phyloP scores from a whole-genome alignment of 35 echinoderm and acorn worm species.

The Holothuria glaberrima region DNA sequence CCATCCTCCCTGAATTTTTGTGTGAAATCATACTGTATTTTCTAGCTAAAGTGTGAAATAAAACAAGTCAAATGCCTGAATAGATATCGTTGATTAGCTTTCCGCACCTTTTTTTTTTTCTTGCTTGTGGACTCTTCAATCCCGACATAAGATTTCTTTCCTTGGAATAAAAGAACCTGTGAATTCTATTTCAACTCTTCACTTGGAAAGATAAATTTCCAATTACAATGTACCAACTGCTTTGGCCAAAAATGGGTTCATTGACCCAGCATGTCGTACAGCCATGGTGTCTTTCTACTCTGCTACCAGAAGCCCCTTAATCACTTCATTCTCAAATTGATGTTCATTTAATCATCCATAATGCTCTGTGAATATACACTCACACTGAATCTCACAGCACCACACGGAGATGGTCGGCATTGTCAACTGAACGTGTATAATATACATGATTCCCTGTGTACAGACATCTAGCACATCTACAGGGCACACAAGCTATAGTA shows the following conservation, averaged over 20 bases:
- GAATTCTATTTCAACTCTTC: not conserved
- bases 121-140: not conserved
- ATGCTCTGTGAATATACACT: slow-evolving; percentile 23
- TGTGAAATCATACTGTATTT: too few relatives aligned
- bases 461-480: too few relatives aligned
- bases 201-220: not conserved
- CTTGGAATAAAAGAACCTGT: not conserved
- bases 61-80: not conserved
- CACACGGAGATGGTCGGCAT: too few relatives aligned
- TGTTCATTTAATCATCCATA: slow-evolving; percentile 44
- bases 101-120: not conserved
- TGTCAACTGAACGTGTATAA: too few relatives aligned
- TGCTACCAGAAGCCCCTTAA: not conserved
- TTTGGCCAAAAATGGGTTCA: slow-evolving; percentile 31
- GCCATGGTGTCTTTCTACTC: not conserved
- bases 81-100: slow-evolving; percentile 40
- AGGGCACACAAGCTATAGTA: too few relatives aligned
- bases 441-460: too few relatives aligned
- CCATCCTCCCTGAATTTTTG: too few relatives aligned
- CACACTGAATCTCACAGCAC: too few relatives aligned
- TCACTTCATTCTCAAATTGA: slow-evolving; percentile 34
- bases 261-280: not conserved
- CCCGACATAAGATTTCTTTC: not conserved
- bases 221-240: slow-evolving; percentile 5
- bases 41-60: too few relatives aligned